Evolutionary conservation across 2,113 vertebrate species (phyloP), one percentile per base, ranked within the genome.

Genomic region (Salvelinus alpinus): DNA sequence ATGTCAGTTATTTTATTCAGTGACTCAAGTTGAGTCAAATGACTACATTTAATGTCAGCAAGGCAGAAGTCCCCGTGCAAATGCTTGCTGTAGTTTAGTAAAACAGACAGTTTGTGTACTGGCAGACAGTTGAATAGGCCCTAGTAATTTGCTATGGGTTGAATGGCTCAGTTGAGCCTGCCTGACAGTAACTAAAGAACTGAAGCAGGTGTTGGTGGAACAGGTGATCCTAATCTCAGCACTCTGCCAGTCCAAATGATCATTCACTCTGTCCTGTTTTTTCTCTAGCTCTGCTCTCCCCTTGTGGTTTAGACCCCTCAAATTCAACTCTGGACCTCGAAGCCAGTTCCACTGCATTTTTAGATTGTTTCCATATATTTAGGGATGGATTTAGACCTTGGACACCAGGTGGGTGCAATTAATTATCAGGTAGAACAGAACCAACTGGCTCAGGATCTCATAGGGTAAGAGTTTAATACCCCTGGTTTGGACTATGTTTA

Each of bases 401-500:
- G 7, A 38, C 2, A 38, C 38, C 38, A 38, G 38, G 38, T 38
- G 38, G 38, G 38, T 12, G 38, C 38, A 12, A 44, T 44, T 44
- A 12, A 44, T 44, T 11, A 44, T 44, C 38, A 44, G 38, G 38
- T 11, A 44, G 38, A 44, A 44, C 38, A 44, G 2, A 44, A 44
- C 38, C 38, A 44, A 1, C 38, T 44, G 38, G 9, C 11, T 44
- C 38, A 9, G 9, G 38, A 44, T 44, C 38, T 44, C 38, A 1
- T 11, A 44, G 38, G 38, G 38, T 44, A 11, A 9, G 9, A 44
- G 38, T 44, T 44, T 9, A 44, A 44, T 44, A 44, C 9, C 38
- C 38, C 38, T 44, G 38, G 64, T 74, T 82, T 48, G 81, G 74
- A 24, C 91, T 91, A 90, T 90, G 88, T 92, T 91, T 90, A 89